Percentiles rank a stretch among this genome's conserved stretches.
Conservation (phyloP, 2,797 vertebrate species). For the Ctenosaura bakeri region DNA sequence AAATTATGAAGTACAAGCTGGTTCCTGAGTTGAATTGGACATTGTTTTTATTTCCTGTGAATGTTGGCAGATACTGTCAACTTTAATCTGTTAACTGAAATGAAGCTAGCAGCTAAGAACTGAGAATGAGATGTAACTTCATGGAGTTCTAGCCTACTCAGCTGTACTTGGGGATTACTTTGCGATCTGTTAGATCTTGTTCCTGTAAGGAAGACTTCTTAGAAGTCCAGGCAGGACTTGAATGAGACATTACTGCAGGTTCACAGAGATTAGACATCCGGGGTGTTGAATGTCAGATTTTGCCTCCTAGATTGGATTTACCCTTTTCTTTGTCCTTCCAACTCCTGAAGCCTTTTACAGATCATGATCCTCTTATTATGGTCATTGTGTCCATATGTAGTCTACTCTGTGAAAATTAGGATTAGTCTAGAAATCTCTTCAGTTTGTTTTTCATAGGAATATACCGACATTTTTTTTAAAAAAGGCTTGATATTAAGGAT, state of each 20-base stretch:
- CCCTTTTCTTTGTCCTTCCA: not conserved
- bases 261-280: not conserved
- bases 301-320: not conserved
- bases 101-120: not conserved
- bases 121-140: not conserved
- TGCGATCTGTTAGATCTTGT: not conserved
- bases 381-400: too few relatives aligned
- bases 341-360: not conserved
- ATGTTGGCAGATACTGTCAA: not conserved
- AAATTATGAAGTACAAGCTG: not conserved
- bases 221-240: not conserved
- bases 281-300: not conserved
- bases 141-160: not conserved
- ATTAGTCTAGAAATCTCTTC: not conserved
- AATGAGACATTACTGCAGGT: not conserved
- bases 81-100: not conserved
- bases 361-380: not conserved
- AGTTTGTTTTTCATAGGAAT: not conserved
- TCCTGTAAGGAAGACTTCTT: not conserved
- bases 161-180: not conserved
- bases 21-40: not conserved
- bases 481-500: not conserved
- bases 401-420: not conserved
- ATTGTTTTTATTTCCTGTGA: too few relatives aligned
- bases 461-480: not conserved